Conservation (phyloP, 2,888 invertebrate species). For the Agapetus fuscipes region DNA sequence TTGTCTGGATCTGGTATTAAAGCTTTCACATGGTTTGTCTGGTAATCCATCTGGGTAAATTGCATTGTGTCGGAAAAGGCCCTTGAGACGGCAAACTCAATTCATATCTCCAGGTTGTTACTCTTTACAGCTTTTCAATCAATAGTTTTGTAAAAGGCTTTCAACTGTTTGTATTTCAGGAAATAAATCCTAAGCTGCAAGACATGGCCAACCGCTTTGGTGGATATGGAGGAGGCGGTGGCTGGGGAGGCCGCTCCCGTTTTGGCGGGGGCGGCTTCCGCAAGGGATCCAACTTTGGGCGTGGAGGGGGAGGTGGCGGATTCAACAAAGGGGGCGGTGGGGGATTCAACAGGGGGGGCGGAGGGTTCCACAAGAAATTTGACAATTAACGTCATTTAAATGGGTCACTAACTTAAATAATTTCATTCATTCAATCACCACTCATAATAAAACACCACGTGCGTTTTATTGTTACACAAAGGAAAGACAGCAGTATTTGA, state of each 20-base stretch:
- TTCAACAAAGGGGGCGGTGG: constrained; percentile 11
- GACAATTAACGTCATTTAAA: constrained; percentile 2
- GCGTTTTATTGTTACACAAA: too few species aligned
- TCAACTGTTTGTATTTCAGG: constrained; percentile 42
- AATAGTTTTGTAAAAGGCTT: too few species aligned
- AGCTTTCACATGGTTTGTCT: neutral
- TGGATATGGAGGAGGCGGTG: constrained; percentile 51
- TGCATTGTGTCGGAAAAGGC: constrained; percentile 1
- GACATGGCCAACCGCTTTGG: constrained; percentile 61
- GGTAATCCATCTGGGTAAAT: constrained; percentile 2
- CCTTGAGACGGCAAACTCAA: too few species aligned
- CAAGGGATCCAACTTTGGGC: constrained; percentile 32
- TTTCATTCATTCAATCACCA: too few species aligned
- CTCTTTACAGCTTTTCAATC: too few species aligned
- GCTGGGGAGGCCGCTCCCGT: constrained; percentile 43
- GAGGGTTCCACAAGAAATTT: constrained; percentile 8
- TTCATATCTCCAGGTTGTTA: too few species aligned
- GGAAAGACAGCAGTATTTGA: neutral
- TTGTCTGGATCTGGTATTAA: neutral
- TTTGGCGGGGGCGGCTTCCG: constrained; percentile 31
- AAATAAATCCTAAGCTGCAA: constrained; percentile 75
- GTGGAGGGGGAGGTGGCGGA: constrained; percentile 28
- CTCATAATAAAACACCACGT: too few species aligned
- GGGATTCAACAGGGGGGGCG: constrained; percentile 4
- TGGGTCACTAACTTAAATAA: neutral